phyloP scores from a whole-genome alignment of 35 echinoderm and acorn worm species.

The Ophiothrix spiculata region DNA sequence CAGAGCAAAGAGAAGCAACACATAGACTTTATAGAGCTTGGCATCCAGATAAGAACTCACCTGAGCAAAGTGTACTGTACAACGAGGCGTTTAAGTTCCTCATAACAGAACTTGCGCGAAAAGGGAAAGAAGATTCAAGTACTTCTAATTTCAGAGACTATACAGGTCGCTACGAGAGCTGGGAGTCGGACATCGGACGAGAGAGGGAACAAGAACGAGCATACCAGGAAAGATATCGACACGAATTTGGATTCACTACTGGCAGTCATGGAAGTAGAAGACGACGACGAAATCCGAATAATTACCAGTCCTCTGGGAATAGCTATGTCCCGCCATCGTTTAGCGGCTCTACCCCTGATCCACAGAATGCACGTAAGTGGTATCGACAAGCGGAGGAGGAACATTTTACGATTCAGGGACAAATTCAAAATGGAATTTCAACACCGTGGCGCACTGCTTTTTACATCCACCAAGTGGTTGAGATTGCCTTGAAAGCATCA shows the following conservation, averaged over 20 bases:
- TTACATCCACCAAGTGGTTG: constrained; percentile 21
- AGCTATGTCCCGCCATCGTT: constrained; percentile 30
- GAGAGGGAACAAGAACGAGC: neutral
- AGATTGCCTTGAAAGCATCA: constrained; percentile 34
- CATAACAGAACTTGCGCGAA: constrained; percentile 12
- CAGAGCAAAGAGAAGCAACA: constrained; percentile 15
- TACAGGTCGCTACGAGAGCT: neutral
- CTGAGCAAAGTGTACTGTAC: neutral
- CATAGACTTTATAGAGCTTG: constrained; percentile 20
- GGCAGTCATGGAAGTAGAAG: neutral
- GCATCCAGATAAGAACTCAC: constrained; percentile 52
- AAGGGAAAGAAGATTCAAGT: constrained; percentile 9
- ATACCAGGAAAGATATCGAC: constrained; percentile 8
- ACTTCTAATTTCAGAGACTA: neutral
- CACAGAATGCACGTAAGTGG: constrained; percentile 39
- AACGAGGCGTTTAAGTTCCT: constrained; percentile 39
- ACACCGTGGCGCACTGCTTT: neutral
- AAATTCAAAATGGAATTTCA: neutral
- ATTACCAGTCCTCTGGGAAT: neutral
- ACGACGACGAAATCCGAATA: neutral
- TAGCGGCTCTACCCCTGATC: constrained; percentile 12
- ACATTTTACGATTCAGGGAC: neutral
- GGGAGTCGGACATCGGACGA: neutral
- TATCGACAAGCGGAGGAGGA: constrained; percentile 40
- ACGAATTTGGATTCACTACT: neutral